A percentile compares a stretch with the other conserved stretches of the same genome.
These are phyloP conservation scores for Orthosia incerta DNA, from an alignment of 2,888 invertebrate genomes.

Conservation along the genomic window DNA sequence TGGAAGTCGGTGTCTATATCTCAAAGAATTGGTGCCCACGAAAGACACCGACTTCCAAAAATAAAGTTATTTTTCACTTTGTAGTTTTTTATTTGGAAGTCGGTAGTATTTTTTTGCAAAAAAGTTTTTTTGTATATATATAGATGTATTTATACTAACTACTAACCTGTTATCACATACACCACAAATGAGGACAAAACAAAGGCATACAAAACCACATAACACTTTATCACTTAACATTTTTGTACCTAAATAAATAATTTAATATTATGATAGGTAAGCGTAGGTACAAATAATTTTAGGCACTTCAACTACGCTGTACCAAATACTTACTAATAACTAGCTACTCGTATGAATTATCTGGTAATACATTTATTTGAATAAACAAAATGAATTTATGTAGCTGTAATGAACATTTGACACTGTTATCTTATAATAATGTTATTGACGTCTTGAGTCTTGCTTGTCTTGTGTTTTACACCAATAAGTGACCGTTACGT, in stretches of 20 bases:
- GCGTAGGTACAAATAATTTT: constrained; percentile 18
- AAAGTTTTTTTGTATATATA: too few species aligned
- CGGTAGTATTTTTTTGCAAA: too few species aligned
- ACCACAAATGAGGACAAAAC: constrained; percentile 60
- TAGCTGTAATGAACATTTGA: constrained; percentile 78
- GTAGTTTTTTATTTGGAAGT: too few species aligned
- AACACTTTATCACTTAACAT: constrained; percentile 60
- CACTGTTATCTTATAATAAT: constrained; percentile 80
- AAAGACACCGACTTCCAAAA: too few species aligned
- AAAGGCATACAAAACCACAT: constrained; percentile 55
- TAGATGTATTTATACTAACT: not conserved
- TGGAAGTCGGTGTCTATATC: too few species aligned
- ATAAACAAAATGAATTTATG: constrained; percentile 64
- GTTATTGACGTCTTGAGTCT: constrained; percentile 78
- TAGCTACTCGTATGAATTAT: constrained; percentile 47
- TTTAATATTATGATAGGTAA: constrained; percentile 2
- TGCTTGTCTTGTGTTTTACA: constrained; percentile 58
- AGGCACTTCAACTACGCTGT: constrained; percentile 47
- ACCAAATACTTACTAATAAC: constrained; percentile 53
- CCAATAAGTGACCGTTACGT: constrained; percentile 44
- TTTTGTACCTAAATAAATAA: constrained; percentile 26
- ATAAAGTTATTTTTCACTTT: too few species aligned
- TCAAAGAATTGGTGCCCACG: too few species aligned
- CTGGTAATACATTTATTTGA: constrained; percentile 50
- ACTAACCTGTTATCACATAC: constrained; percentile 70